A percentile compares a stretch with the other conserved stretches of the same genome.
These are phyloP conservation scores for Reinhardtius hippoglossoides DNA, from an alignment of 2,113 vertebrate species.

Conservation along the genomic window DNA sequence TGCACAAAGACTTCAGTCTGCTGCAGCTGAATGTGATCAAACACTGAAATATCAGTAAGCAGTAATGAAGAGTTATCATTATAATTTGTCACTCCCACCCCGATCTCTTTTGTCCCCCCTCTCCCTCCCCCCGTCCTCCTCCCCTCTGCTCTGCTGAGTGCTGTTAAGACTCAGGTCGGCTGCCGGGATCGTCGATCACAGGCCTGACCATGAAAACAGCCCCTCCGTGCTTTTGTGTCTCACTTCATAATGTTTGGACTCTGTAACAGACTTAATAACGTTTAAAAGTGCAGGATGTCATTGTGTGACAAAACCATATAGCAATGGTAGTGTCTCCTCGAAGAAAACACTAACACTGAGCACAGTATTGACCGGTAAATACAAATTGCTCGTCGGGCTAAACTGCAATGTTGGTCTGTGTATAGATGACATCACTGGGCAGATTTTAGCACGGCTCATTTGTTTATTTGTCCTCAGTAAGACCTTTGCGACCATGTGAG, in stretches of 20 bases:
- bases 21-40: neutral
- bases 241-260: too few relatives aligned
- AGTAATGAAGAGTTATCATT: conserved; percentile 9
- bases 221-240: neutral
- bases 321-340: too few relatives aligned
- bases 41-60: neutral
- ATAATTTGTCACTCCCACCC: conserved; percentile 10
- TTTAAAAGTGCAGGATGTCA: neutral
- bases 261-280: neutral
- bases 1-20: neutral
- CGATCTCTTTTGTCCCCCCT: neutral
- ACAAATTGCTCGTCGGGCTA: neutral
- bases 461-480: neutral
- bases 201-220: neutral
- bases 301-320: neutral
- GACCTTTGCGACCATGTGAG: too few relatives aligned
- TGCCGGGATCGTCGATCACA: neutral
- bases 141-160: conserved; percentile 27
- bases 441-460: neutral
- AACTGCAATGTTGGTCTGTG: neutral
- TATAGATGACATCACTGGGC: neutral
- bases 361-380: too few relatives aligned
- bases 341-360: too few relatives aligned
- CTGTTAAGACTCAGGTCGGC: conserved; percentile 32
- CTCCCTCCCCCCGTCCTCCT: neutral